Conservation (phyloP, 2,888 invertebrate species). For the Epicampocera succincta region DNA sequence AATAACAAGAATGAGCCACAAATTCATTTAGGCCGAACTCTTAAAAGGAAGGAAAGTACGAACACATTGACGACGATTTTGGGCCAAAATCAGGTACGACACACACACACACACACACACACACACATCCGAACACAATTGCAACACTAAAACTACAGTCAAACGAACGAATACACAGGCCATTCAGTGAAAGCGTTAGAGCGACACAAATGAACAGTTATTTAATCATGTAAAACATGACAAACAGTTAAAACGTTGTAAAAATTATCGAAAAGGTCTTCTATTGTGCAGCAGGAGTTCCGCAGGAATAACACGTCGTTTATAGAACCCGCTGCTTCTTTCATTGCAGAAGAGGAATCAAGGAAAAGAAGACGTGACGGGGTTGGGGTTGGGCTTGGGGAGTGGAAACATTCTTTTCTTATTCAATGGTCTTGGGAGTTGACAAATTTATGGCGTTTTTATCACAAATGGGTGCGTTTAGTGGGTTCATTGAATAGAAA, state of each 20-base stretch:
- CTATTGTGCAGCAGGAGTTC: constrained; percentile 28
- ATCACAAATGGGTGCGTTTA: not conserved
- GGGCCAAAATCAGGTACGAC: no score
- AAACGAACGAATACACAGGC: constrained; percentile 41
- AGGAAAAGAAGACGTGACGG: not conserved
- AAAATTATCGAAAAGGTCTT: constrained; percentile 10
- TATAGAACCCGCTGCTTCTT: not conserved
- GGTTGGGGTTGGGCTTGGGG: no score
- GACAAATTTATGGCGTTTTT: not conserved
- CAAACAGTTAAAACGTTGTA: constrained; percentile 9
- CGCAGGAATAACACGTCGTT: not conserved
- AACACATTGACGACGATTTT: no score
- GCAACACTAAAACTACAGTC: constrained; percentile 39
- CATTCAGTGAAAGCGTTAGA: constrained; percentile 36
- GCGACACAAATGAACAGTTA: constrained; percentile 31
- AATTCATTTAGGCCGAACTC: not conserved
- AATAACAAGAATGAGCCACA: not conserved
- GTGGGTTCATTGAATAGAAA: not conserved
- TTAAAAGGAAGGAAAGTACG: no score
- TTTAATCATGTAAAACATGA: constrained; percentile 37
- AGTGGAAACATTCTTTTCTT: no score
- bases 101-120: no score
- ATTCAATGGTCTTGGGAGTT: no score
- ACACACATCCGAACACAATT: not conserved
- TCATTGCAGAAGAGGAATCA: not conserved